A percentile compares a stretch with the other conserved stretches of the same genome.
Conservation (phyloP, 2,797 vertebrate genomes). For the Anolis apletophallus region DNA sequence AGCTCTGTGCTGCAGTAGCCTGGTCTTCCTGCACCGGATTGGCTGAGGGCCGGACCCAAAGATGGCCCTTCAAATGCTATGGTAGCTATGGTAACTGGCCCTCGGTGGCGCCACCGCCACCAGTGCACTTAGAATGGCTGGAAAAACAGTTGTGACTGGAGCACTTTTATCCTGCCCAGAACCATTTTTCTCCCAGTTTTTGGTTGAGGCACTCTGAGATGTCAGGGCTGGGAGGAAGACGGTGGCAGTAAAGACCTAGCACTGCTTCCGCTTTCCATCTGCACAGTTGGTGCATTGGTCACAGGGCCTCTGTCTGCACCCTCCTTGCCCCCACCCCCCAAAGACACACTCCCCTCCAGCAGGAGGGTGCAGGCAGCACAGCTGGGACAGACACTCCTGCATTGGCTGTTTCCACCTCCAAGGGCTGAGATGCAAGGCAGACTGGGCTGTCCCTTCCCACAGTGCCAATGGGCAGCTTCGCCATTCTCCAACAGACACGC, state of each 20-base stretch:
- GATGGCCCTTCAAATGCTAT: conserved; percentile 91
- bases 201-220: conserved; percentile 43
- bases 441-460: no score
- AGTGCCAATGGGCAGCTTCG: neutral
- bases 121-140: conserved; percentile 87
- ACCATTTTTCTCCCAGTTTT: neutral
- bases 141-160: conserved; percentile 78
- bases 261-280: neutral
- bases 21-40: conserved; percentile 89
- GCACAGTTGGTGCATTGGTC: neutral
- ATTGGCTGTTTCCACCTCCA: neutral
- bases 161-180: conserved; percentile 63
- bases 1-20: conserved; percentile 94
- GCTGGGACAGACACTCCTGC: no score
- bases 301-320: accelerated
- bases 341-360: neutral
- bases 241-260: neutral
- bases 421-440: neutral
- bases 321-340: neutral
- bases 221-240: neutral
- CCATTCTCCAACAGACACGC: no score
- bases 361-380: neutral
- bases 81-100: conserved; percentile 97
- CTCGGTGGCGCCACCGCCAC: conserved; percentile 88
- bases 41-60: conserved; percentile 93